Conservation (phyloP, 1,140 invertebrate species). For the Heliconius hermathena region DNA sequence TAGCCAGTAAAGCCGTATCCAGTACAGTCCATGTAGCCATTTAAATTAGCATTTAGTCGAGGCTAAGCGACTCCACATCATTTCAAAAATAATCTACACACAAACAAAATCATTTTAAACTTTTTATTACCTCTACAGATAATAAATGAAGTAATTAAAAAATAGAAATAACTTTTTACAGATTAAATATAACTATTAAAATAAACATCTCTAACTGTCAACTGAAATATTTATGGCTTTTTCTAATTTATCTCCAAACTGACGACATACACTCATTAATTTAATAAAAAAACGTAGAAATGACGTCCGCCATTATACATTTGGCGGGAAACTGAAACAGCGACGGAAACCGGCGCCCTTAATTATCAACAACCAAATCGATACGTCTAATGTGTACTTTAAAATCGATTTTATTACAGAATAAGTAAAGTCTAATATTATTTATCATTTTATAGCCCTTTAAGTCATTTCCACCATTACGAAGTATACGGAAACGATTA, state of each 20-base stretch:
- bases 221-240: slow-evolving; percentile 20
- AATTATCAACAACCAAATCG: slow-evolving; percentile 51
- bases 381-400: slow-evolving; percentile 25
- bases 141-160: slow-evolving; percentile 12
- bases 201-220: slow-evolving; percentile 23
- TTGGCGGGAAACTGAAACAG: slow-evolving; percentile 69
- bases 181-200: slow-evolving; percentile 12
- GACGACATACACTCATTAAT: slow-evolving; percentile 11
- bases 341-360: slow-evolving; percentile 60
- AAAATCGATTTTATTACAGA: background rate
- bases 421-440: slow-evolving; percentile 21
- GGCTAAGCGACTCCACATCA: background rate
- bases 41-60: too few relatives aligned
- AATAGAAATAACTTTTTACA: background rate
- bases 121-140: background rate
- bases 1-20: too few relatives aligned
- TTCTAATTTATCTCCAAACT: background rate
- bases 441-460: background rate
- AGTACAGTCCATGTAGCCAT: too few relatives aligned
- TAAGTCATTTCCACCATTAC: slow-evolving; percentile 44
- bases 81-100: background rate
- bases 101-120: background rate
- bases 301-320: slow-evolving; percentile 57
- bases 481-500: slow-evolving; percentile 70
- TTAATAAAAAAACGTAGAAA: slow-evolving; percentile 25